Conservation (phyloP, 2,888 invertebrate genomes). For the Laothoe populi region DNA sequence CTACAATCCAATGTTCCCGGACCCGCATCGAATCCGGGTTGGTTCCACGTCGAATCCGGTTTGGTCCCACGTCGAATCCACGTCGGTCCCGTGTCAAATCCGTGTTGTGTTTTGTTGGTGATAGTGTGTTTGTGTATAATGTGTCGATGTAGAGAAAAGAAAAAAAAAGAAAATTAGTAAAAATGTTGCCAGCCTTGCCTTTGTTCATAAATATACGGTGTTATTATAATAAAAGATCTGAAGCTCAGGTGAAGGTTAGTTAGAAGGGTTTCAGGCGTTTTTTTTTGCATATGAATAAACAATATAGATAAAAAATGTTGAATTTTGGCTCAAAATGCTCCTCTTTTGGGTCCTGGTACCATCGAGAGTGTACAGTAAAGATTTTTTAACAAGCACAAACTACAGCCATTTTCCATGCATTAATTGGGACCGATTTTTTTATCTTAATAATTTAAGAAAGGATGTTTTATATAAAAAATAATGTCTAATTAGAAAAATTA, state of each 20-base stretch:
- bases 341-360: slow-evolving; percentile 55
- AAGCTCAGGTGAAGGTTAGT: slow-evolving; percentile 35
- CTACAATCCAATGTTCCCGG: slow-evolving; percentile 75
- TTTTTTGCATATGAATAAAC: slow-evolving; percentile 33
- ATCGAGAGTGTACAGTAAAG: slow-evolving; percentile 81
- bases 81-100: neutral
- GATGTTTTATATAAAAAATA: no score
- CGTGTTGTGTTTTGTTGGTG: slow-evolving; percentile 15
- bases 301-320: slow-evolving; percentile 31
- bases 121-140: slow-evolving; percentile 26
- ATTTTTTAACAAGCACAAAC: slow-evolving; percentile 49
- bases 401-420: slow-evolving; percentile 53
- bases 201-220: slow-evolving; percentile 28
- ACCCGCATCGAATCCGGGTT: slow-evolving; percentile 7
- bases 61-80: slow-evolving; percentile 92
- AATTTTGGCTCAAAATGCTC: slow-evolving; percentile 35
- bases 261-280: slow-evolving; percentile 48
- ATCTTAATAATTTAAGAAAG: slow-evolving; percentile 21
- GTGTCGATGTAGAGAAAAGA: slow-evolving; percentile 47
- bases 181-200: slow-evolving; percentile 72
- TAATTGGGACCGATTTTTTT: slow-evolving; percentile 37
- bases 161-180: slow-evolving; percentile 68
- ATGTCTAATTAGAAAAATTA: no score
- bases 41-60: slow-evolving; percentile 85
- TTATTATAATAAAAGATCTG: slow-evolving; percentile 15